Evolutionary conservation across 2,888 invertebrate species (phyloP), one percentile per base, ranked within the genome.

Genomic region (Mellilla xanthometata): DNA sequence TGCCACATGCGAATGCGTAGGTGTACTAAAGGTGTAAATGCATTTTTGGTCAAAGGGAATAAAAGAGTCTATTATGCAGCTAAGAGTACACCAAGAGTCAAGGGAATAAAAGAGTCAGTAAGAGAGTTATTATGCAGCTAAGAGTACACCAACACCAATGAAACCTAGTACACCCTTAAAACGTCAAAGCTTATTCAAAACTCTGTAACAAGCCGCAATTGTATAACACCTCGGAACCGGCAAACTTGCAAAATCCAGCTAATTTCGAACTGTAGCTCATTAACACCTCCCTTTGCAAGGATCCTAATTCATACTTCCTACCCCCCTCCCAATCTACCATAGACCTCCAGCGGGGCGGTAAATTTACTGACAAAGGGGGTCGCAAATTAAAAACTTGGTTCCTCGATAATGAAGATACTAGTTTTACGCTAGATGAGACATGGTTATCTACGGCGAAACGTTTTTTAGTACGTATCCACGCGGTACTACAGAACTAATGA

Each of bases 381-480:
- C 68, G 73, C 76, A 84, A 87, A 85, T 86, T 86, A 85, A 86
- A 86, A 86, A 85, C 74, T 70, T 66, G 56, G 73, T 63, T 68
- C 72, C 65, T 67, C 69, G 67, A 78, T 80, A 75, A 76, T 66
- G 59, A 68, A 67, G 48, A 58, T 63, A 53, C 55, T 60, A 44
- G 58, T 60, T n/a, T n/a, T n/a, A 45, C 49, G 32, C 68, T 76
- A 54, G 78, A 78, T 59, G 54, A 36, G 73, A 39, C 63, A 58
- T 43, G 35, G 50, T n/a, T n/a, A n/a, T n/a, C n/a, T n/a, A n/a
- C n/a, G n/a, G n/a, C n/a, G n/a, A n/a, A n/a, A n/a, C n/a, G n/a
- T n/a, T n/a, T n/a, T n/a, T n/a, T n/a, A n/a, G n/a, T n/a, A n/a
- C n/a, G n/a, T n/a, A n/a, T n/a, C n/a, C n/a, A n/a, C n/a, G n/a